Evolutionary conservation across 2,113 vertebrate species (phyloP), one percentile per base, ranked within the genome.

Genomic region (Alligator sinensis): DNA sequence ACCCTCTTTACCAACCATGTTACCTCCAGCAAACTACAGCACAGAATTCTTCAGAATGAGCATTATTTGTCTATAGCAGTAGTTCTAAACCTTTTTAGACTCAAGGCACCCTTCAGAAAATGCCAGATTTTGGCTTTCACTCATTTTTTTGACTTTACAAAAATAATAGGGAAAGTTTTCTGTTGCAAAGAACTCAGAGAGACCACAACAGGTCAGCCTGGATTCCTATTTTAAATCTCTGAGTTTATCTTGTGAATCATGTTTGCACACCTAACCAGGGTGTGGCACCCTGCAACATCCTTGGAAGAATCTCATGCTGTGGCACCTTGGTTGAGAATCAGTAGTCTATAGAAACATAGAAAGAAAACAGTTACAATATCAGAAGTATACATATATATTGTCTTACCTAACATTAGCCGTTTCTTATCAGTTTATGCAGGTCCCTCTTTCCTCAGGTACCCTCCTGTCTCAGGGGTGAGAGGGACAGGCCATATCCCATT

Each of bases 1-100:
- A 91, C 92, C 89, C 81, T 87, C 66, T 90, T 95, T 92, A 82
- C 59, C 91, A 93, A 78, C 92, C 93, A 94, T 91, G 84, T 95
- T 86, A 94, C 78, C 86, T 76, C 54, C 82, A 79, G 0, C 0
- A 0, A 38, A 77, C 86, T 55, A 11, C 6, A 0, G 82, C 30
- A 62, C 77, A 91, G 11, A 30, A 30, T 89, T 78, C 72, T 92
- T 88, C 63, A 90, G 30, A 28, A 58, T 79, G 19, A 38, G 58
- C 54, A 90, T 82, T 70, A 38, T 21, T 16, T 61, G 68, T n/a
- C 84, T 70, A 63, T 70, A 87, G 82, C 88, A 88, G 34, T 83
- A 47, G 9, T 47, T 47, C 47, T 47, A 47, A 47, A 47, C 47
- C 47, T 47, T 47, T 47, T 47, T 47, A 47, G 80, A 89, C 22